Base-by-base conservation (phyloP, 2,113 vertebrate species). In the Psittacula cyanocephala region DNA sequence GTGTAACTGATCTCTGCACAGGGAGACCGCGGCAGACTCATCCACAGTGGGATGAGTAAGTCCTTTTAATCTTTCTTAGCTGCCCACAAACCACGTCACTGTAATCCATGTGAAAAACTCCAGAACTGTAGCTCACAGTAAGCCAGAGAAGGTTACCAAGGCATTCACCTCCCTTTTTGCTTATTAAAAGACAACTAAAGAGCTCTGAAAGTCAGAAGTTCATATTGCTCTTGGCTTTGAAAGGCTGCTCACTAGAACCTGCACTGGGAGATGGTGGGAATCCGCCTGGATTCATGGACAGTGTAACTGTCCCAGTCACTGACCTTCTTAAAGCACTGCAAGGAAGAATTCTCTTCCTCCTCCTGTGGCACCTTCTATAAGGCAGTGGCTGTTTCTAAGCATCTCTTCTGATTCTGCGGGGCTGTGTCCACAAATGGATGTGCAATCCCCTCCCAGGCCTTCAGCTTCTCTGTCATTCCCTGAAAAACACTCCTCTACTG, bases 1-100 rank as follows among this genome's bases (percentile, higher is more conserved):
- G 46, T 46, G 55, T 50, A 84, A 89, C 24, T 35, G 78, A 91
- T 81, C 72, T 64, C 74, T 75, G 43, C 87, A 37, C 55, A 33
- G 59, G 55, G 91, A 89, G 69, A 57, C 37, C 6, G 31, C 6
- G 60, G 35, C 77, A 86, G 44, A 46, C 76, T 83, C 83, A 81
- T 16, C 71, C 68, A 33, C 37, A 22, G 69, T 0, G 62, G 59
- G 69, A 89, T 79, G 87, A 96, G 47, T 96, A 91, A 96, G 1
- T 83, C 68, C 68, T 74, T 88, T 81, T 64, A 84, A 93, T 81
- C 81, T 35, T 67, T 41, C 84, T 81, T 29, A 63, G 95, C 72
- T 95, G 68, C 83, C 93, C 87, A 79, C 89, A 95, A 67, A 55
- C 39, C 74, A 70, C 2, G 15, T 75, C 77, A 81, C 15, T 35